Percentiles rank a stretch among this genome's conserved stretches.
Conservation (phyloP, 2,888 invertebrate genomes). For the Acronicta psi region DNA sequence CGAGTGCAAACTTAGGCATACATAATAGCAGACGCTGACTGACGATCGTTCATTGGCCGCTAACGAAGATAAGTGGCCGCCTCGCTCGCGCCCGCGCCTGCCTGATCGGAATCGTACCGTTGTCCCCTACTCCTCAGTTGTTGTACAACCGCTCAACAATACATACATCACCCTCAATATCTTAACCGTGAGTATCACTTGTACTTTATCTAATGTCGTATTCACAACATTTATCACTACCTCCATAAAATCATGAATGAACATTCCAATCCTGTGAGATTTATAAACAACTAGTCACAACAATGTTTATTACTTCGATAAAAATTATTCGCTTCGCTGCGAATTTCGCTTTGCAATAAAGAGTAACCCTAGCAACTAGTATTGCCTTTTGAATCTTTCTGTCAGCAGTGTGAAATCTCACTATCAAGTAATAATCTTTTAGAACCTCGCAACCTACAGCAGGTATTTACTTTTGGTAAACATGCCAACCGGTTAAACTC, state of each 20-base stretch:
- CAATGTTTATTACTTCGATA: constrained; percentile 13
- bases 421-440: background rate
- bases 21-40: constrained; percentile 23
- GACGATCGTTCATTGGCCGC: constrained; percentile 60
- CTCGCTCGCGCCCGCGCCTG: constrained; percentile 31
- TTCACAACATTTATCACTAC: background rate
- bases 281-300: constrained; percentile 1
- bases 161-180: constrained; percentile 20
- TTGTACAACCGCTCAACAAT: constrained; percentile 28
- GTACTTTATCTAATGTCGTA: constrained; percentile 7
- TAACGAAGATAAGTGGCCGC: constrained; percentile 55
- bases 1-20: constrained; percentile 39
- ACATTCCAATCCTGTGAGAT: constrained; percentile 1
- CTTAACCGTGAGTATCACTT: constrained; percentile 37
- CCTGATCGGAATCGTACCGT: constrained; percentile 23
- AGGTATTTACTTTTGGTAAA: constrained; percentile 18
- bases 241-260: background rate
- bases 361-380: background rate
- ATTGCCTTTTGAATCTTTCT: too few relatives aligned
- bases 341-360: constrained; percentile 11
- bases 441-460: constrained; percentile 1
- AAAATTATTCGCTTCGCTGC: constrained; percentile 4
- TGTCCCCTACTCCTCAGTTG: constrained; percentile 44
- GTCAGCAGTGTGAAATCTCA: too few relatives aligned
- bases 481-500: constrained; percentile 34